Evolutionary conservation across 2,888 invertebrate genomes (phyloP).

Genomic region (Acrobeloides nanus): DNA sequence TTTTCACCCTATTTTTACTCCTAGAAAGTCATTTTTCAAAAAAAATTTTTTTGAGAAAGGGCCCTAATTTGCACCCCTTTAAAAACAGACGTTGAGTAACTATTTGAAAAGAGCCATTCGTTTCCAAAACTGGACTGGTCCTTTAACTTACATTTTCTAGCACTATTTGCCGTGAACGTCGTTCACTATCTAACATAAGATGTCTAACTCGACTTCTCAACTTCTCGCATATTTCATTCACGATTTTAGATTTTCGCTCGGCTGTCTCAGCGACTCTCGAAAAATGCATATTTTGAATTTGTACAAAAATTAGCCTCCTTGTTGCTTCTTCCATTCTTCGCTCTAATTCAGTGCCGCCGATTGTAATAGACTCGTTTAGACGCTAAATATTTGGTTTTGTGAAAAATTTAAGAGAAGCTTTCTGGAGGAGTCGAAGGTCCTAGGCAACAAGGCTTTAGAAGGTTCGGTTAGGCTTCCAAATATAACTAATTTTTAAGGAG

Average conservation of each 20-base stretch:
- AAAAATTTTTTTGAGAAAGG: too few species aligned
- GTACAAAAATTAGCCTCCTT: conserved; percentile 35
- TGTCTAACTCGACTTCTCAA: conserved; percentile 9
- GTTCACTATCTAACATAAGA: conserved; percentile 12
- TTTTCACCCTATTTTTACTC: too few species aligned
- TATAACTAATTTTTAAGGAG: too few species aligned
- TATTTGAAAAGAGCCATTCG: too few species aligned
- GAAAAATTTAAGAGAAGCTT: too few species aligned
- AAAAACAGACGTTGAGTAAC: too few species aligned
- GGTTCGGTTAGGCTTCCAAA: too few species aligned
- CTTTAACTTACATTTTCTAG: conserved; percentile 12
- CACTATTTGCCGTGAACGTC: conserved; percentile 7
- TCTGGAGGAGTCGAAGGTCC: too few species aligned
- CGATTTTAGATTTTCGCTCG: conserved; percentile 6
- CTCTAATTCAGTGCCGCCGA: conserved; percentile 37
- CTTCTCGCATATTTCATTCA: conserved; percentile 10
- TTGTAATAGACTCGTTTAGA: conserved; percentile 31
- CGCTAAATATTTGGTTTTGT: too few species aligned
- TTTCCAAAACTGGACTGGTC: neutral
- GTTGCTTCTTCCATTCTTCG: conserved; percentile 43
- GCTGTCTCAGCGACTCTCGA: conserved; percentile 12
- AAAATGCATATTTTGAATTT: conserved; percentile 20
- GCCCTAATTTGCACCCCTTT: too few species aligned
- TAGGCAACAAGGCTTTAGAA: too few species aligned
- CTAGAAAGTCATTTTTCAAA: too few species aligned